Evolutionary conservation across 2,888 invertebrate species (phyloP).

Genomic region (Drosophila merina): DNA sequence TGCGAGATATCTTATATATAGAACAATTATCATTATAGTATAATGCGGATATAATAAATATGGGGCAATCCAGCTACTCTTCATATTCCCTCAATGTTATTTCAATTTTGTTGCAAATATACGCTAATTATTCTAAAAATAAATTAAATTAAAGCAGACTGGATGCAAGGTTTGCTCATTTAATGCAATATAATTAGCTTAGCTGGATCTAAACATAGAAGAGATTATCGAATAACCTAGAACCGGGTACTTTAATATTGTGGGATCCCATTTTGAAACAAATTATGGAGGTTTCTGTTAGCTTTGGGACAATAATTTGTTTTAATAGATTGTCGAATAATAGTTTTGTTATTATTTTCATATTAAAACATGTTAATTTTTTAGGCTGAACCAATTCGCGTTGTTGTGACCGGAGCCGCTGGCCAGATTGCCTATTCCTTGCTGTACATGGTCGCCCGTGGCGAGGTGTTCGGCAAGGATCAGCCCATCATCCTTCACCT

Average conservation of each 20-base stretch:
- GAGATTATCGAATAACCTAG: neutral
- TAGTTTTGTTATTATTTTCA: neutral
- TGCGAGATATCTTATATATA: neutral
- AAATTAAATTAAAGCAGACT: conserved; percentile 10
- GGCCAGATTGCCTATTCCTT: conserved; percentile 99
- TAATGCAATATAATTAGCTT: conserved; percentile 19
- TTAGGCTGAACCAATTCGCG: conserved; percentile 93
- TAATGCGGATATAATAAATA: neutral
- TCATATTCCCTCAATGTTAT: too few species aligned
- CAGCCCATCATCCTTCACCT: conserved; percentile 95
- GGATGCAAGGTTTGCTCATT: neutral
- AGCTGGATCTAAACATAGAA: conserved; percentile 8
- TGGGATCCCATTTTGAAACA: too few species aligned
- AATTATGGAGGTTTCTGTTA: too few species aligned
- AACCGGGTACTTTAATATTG: neutral
- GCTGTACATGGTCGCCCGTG: conserved; percentile 96
- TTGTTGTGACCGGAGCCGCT: conserved; percentile 98
- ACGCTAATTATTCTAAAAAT: conserved; percentile 9
- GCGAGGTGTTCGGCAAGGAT: conserved; percentile 95
- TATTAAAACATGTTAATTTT: conserved; percentile 65
- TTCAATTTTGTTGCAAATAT: too few species aligned
- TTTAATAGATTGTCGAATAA: too few species aligned
- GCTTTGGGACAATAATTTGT: too few species aligned
- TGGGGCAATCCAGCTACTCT: neutral
- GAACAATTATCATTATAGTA: neutral